Conservation (phyloP, 53 echinoderm and acorn worm species). For the Echinarachnius parma region DNA sequence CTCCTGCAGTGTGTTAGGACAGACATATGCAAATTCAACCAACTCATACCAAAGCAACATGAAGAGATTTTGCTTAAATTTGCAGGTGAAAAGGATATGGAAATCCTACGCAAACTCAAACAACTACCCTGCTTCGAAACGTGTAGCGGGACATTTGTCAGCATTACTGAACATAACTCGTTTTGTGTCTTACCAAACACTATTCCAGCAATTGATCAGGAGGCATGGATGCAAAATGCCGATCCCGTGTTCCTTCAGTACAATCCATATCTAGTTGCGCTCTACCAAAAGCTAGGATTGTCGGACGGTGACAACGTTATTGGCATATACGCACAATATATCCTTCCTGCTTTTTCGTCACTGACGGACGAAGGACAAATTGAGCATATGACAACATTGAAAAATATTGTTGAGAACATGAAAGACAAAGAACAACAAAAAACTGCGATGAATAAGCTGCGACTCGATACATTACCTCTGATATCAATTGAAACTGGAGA, state of each 20-base stretch:
- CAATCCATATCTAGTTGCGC: not conserved
- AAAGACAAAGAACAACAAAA: too few species aligned
- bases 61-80: not conserved
- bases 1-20: too few species aligned
- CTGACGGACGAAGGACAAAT: conserved; percentile 17
- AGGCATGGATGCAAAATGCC: not conserved
- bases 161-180: not conserved
- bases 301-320: not conserved
- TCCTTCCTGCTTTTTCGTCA: not conserved
- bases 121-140: conserved; percentile 28
- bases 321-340: conserved; percentile 1
- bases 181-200: conserved; percentile 12
- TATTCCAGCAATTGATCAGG: conserved; percentile 9
- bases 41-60: too few species aligned
- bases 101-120: not conserved
- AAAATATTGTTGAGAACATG: too few species aligned
- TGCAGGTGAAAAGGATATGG: not conserved
- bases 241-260: conserved; percentile 5
- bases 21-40: too few species aligned
- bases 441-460: too few species aligned
- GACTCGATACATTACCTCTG: too few species aligned
- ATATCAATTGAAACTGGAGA: not conserved
- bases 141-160: conserved; percentile 3
- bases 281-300: conserved; percentile 8
- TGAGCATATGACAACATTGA: conserved; percentile 19